Evolutionary conservation across 2,888 invertebrate species (phyloP).

Genomic region (Drosophila mulleri): DNA sequence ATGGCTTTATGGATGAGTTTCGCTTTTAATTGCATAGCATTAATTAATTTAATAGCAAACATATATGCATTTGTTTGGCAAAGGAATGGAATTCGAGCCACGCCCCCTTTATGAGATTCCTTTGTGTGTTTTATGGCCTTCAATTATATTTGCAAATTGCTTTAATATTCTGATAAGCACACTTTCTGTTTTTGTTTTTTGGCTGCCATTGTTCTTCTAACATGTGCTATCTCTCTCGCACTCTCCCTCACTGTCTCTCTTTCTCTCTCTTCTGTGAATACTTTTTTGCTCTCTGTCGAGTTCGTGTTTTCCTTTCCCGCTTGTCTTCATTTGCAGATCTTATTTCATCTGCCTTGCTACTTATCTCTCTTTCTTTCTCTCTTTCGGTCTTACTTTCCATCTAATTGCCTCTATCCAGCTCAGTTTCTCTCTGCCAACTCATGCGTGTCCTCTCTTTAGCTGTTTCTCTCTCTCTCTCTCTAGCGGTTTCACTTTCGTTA

Average conservation of each 20-base stretch:
- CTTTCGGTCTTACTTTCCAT: not conserved
- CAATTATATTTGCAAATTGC: not conserved
- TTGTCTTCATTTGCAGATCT: too few relatives aligned
- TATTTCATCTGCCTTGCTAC: not conserved
- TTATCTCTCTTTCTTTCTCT: not conserved
- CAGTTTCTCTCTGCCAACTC: too few relatives aligned
- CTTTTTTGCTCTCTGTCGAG: not conserved
- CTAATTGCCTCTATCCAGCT: too few relatives aligned
- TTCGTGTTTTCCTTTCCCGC: not conserved
- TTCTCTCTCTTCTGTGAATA: not conserved
- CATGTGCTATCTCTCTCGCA: not conserved
- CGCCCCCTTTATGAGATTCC: not conserved
- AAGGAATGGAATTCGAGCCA: not conserved
- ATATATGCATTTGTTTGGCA: not conserved
- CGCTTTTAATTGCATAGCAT: conserved; percentile 3
- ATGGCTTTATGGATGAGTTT: conserved; percentile 1
- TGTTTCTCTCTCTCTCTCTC: not conserved
- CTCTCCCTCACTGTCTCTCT: not conserved
- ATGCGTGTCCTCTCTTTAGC: too few relatives aligned
- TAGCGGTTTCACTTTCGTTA: not conserved
- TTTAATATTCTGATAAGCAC: not conserved
- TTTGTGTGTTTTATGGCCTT: not conserved
- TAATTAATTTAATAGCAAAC: conserved; percentile 9
- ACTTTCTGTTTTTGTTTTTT: not conserved
- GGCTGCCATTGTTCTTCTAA: too few relatives aligned